These are phyloP conservation scores for Cotesia congregata DNA, from an alignment of 2,888 invertebrate genomes.

Conservation along the genomic window DNA sequence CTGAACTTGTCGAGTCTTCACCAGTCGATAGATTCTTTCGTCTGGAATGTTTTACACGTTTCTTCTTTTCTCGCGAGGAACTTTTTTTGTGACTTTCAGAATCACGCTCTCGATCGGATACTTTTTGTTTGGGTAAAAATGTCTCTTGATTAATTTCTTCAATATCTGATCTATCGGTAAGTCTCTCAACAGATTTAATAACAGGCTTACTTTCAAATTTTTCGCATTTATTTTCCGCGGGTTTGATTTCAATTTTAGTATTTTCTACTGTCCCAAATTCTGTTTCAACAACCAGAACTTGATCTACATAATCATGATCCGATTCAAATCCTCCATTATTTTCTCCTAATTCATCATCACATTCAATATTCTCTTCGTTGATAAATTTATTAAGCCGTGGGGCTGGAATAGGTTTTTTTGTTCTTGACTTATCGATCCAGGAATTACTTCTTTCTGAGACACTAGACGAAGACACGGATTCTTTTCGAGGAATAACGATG, in stretches of 20 bases:
- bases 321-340: constrained; percentile 60
- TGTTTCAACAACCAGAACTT: constrained; percentile 62
- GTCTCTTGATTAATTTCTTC: constrained; percentile 30
- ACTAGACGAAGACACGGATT: constrained; percentile 30
- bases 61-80: neutral
- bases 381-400: constrained; percentile 45
- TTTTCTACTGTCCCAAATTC: constrained; percentile 50
- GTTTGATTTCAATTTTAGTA: constrained; percentile 58
- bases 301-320: constrained; percentile 54
- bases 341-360: constrained; percentile 42
- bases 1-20: constrained; percentile 31
- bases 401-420: constrained; percentile 52
- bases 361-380: constrained; percentile 8
- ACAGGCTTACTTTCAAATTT: constrained; percentile 21
- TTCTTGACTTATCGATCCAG: constrained; percentile 30
- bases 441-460: constrained; percentile 30
- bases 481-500: constrained; percentile 47
- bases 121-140: constrained; percentile 9
- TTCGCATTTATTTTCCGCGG: constrained; percentile 35
- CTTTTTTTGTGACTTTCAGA: neutral
- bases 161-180: constrained; percentile 2
- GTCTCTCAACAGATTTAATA: constrained; percentile 9
- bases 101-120: constrained; percentile 10
- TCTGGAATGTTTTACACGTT: neutral
- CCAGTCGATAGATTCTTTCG: constrained; percentile 15